Evolutionary conservation across 1,140 invertebrate genomes (phyloP), one percentile per base, ranked within the genome.

Genomic region (Chionoecetes opilio): DNA sequence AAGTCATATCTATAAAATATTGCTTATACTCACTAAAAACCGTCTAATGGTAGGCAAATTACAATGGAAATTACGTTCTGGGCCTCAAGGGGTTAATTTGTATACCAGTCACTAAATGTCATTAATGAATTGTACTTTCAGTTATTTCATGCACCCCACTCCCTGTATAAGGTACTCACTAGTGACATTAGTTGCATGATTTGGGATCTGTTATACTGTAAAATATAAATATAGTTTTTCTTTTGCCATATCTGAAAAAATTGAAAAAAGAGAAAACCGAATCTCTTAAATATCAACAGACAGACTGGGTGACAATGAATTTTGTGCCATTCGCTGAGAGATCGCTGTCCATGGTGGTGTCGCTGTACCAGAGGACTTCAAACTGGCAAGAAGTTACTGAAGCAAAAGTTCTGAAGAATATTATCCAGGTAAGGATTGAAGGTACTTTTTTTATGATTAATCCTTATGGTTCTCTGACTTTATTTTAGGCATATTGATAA

Each of bases 321-420:
- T 99, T 98, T 97, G 98, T 99, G 96, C 98, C 98, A 85, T 99
- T 99, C 97, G 98, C 98, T 96, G 98, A 99, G 97, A 98, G 98
- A 97, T 98, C 98, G 21, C 97, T 99, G 34, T 98, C 98, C 32
- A 98, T 99, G 97, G 98, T 98, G 82, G 98, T 99, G 0, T 98
- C 98, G 96, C 97, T 99, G 46, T 99, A 99, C 97, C 98, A 98
- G 96, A 98, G 98, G 96, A 98, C 98, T 34, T 98, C 98, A 8
- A 97, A 97, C 31, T 98, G 98, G 97, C 97, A 97, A 91, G 97
- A 98, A 95, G 98, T 99, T 11, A 98, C 99, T 89, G 98, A 98
- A 96, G 98, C 98, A 84, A 97, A 98, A 96, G 98, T 99, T 82
- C 97, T 99, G 63, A 98, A 98, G 96, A 98, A 98, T 96, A 98